Conservation (phyloP, 2,888 invertebrate species). For the Spodoptera littoralis region DNA sequence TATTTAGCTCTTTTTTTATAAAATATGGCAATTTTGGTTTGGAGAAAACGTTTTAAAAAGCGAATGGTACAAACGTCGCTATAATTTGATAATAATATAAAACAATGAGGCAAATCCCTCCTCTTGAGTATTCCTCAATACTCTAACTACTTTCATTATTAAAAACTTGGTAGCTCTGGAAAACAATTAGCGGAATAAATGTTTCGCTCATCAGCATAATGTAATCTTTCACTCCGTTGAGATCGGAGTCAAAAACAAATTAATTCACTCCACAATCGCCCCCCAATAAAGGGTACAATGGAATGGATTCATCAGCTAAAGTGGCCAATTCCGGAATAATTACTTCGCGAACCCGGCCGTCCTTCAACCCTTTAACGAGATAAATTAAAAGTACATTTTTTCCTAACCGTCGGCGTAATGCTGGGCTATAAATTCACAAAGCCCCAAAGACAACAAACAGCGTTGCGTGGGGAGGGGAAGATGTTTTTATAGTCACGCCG, state of each 20-base stretch:
- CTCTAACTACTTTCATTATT: too few relatives aligned
- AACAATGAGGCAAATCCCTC: too few relatives aligned
- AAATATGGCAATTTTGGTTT: not conserved
- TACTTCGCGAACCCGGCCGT: conserved; percentile 87
- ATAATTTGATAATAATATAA: too few relatives aligned
- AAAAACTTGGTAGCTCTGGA: conserved; percentile 2
- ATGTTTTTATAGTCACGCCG: conserved; percentile 88
- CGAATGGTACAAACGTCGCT: too few relatives aligned
- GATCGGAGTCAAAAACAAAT: conserved; percentile 81
- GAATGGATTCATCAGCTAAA: conserved; percentile 88
- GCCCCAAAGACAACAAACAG: conserved; percentile 88
- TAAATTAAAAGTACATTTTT: conserved; percentile 89
- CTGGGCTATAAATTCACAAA: conserved; percentile 86
- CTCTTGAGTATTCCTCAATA: too few relatives aligned
- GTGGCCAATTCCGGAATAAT: conserved; percentile 89
- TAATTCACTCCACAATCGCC: conserved; percentile 82
- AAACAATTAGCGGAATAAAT: conserved; percentile 60
- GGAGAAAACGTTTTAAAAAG: too few relatives aligned
- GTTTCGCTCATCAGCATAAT: conserved; percentile 74
- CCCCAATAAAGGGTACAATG: conserved; percentile 79
- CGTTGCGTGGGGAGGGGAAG: conserved; percentile 81
- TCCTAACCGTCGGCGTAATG: conserved; percentile 86
- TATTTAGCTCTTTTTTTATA: not conserved
- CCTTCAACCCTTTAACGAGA: conserved; percentile 89
- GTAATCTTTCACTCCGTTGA: conserved; percentile 83